Conservation (phyloP, 2,797 vertebrate species). For the Alfaro cultratus region DNA sequence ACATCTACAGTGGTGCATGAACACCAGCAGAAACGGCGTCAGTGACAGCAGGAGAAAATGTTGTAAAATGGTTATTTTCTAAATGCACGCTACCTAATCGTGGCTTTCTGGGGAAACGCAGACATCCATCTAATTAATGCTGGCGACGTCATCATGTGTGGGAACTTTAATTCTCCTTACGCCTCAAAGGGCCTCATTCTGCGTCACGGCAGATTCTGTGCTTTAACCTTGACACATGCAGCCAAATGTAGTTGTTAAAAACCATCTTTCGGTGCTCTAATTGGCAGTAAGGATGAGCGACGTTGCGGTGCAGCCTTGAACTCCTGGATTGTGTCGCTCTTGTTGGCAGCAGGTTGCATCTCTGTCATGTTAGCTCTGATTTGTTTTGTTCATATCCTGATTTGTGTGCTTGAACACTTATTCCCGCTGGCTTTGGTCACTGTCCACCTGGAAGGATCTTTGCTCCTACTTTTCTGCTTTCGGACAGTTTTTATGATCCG, state of each 20-base stretch:
- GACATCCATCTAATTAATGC: slow-evolving; percentile 24
- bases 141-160: no score
- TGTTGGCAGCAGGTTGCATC: background rate
- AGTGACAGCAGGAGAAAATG: background rate
- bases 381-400: background rate
- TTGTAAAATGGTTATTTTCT: slow-evolving; percentile 6
- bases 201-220: slow-evolving; percentile 33
- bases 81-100: slow-evolving; percentile 1
- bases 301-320: background rate
- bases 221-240: slow-evolving; percentile 33
- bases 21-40: background rate
- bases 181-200: slow-evolving; percentile 20
- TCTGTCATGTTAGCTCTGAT: background rate
- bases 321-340: background rate
- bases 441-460: background rate
- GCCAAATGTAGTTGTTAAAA: slow-evolving; percentile 6
- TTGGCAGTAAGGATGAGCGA: slow-evolving; percentile 22
- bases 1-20: background rate
- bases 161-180: slow-evolving; percentile 22
- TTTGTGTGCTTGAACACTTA: background rate
- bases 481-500: background rate
- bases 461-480: background rate
- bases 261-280: slow-evolving; percentile 25
- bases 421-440: background rate
- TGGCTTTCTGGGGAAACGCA: slow-evolving; percentile 8